Conservation (phyloP, 1,140 invertebrate genomes). For the Hirudo medicinalis region DNA sequence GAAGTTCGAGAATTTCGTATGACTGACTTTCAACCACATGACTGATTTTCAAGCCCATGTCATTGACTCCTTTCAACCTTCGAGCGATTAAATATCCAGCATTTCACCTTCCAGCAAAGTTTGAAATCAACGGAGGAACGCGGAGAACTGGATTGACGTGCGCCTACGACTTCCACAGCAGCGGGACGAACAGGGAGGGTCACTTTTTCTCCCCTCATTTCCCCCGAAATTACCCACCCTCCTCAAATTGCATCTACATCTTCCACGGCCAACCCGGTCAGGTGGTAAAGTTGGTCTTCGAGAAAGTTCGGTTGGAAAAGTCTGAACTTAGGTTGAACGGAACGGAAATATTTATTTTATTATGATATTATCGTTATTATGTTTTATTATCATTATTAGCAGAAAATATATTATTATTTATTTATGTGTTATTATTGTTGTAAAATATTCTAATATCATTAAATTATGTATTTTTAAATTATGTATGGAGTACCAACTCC, state of each 20-base stretch:
- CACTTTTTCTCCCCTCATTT: conserved; percentile 65
- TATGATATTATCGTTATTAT: neutral
- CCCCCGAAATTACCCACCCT: conserved; percentile 67
- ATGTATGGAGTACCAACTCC: neutral
- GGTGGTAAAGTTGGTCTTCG: conserved; percentile 34
- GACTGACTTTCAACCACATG: no score
- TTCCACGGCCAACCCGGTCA: conserved; percentile 46
- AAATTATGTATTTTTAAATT: no score
- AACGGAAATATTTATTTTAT: neutral
- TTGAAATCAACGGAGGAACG: conserved; percentile 17
- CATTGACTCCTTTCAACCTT: neutral
- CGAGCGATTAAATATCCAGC: neutral
- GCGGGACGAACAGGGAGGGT: conserved; percentile 50
- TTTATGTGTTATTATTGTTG: conserved; percentile 12
- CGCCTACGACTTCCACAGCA: conserved; percentile 61
- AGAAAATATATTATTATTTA: conserved; percentile 6
- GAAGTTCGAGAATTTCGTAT: no score
- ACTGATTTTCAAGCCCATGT: neutral
- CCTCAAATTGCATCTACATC: conserved; percentile 61
- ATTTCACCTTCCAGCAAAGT: conserved; percentile 7
- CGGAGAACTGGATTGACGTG: conserved; percentile 50
- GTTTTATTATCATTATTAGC: neutral
- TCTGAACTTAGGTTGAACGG: conserved; percentile 23
- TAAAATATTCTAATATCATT: neutral
- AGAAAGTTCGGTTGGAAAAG: conserved; percentile 30